Conservation (phyloP, 2,888 invertebrate genomes). For the Pyrocoelia pectoralis region DNA sequence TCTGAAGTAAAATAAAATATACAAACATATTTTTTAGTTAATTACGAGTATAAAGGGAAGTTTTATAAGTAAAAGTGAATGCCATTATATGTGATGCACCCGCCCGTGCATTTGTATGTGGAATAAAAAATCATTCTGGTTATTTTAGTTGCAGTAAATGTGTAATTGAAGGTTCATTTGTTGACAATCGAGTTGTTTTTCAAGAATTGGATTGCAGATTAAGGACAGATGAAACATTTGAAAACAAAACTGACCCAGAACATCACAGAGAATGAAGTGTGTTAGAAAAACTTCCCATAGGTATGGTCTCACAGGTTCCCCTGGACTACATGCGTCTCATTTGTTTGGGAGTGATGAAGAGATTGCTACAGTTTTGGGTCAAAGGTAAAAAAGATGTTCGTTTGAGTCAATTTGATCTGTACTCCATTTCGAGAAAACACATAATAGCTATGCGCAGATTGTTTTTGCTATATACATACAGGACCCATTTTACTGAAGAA, state of each 20-base stretch:
- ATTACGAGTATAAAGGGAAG: too few relatives aligned
- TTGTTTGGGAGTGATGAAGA: slow-evolving; percentile 44
- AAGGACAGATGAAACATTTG: slow-evolving; percentile 42
- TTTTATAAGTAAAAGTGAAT: too few relatives aligned
- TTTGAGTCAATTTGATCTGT: slow-evolving; percentile 8
- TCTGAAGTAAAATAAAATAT: too few relatives aligned
- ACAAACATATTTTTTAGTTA: too few relatives aligned
- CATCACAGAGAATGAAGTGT: slow-evolving; percentile 39
- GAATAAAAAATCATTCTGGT: slow-evolving; percentile 41
- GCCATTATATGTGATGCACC: slow-evolving; percentile 46
- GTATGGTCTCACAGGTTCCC: slow-evolving; percentile 43
- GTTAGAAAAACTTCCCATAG: slow-evolving; percentile 39
- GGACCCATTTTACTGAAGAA: background rate
- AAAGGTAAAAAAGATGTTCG: slow-evolving; percentile 26
- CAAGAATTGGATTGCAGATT: slow-evolving; percentile 31
- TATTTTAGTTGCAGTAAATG: slow-evolving; percentile 45
- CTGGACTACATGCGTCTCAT: slow-evolving; percentile 45
- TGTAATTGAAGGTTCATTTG: slow-evolving; percentile 38
- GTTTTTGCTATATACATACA: background rate
- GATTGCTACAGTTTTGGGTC: slow-evolving; percentile 38
- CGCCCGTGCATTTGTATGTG: slow-evolving; percentile 42
- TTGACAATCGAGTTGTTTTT: slow-evolving; percentile 40
- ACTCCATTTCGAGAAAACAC: background rate
- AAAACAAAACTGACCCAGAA: slow-evolving; percentile 36
- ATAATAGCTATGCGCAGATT: background rate